Conservation (phyloP, 2,888 invertebrate genomes). For the Pandemis heparana region DNA sequence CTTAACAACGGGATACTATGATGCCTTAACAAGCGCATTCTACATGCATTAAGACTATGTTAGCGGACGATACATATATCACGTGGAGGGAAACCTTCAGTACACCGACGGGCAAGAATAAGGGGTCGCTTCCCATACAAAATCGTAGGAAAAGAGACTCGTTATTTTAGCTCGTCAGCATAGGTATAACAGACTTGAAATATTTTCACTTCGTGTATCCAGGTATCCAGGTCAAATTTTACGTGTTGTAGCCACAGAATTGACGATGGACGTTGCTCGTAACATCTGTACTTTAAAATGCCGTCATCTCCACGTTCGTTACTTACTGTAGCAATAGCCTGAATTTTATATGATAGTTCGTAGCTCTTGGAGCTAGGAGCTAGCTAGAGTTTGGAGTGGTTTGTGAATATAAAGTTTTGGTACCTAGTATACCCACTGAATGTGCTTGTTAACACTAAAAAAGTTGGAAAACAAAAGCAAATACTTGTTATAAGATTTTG, state of each 20-base stretch:
- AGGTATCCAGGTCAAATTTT: conserved; percentile 1
- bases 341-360: conserved; percentile 32
- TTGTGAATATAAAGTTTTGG: neutral
- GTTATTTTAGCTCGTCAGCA: too few relatives aligned
- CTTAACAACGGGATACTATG: conserved; percentile 55
- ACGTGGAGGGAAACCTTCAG: neutral
- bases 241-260: conserved; percentile 2
- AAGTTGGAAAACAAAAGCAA: too few relatives aligned
- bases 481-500: too few relatives aligned
- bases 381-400: conserved; percentile 5
- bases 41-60: neutral
- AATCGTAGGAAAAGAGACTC: too few relatives aligned
- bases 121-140: too few relatives aligned
- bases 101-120: neutral
- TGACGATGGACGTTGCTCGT: conserved; percentile 9
- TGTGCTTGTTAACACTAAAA: too few relatives aligned
- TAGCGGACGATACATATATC: neutral
- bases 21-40: conserved; percentile 1
- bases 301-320: conserved; percentile 28
- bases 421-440: too few relatives aligned
- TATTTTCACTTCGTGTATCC: neutral
- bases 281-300: conserved; percentile 34
- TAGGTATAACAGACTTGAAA: neutral
- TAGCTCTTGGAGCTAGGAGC: conserved; percentile 10
- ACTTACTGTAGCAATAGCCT: conserved; percentile 18